These are phyloP conservation scores for Metopia argyrocephala DNA, from an alignment of 2,888 invertebrate species.

Conservation along the genomic window DNA sequence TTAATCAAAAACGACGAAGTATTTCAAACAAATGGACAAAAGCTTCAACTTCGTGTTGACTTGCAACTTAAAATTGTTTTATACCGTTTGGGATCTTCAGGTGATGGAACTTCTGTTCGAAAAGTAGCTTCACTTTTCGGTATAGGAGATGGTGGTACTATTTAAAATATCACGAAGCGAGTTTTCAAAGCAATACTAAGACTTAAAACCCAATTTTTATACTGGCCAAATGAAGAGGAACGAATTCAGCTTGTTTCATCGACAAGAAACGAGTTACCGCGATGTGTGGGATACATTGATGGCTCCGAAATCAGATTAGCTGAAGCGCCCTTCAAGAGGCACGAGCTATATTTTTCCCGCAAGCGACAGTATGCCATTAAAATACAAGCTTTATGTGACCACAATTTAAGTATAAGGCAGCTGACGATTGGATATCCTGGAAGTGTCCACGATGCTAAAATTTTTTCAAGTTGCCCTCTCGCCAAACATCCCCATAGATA, in stretches of 20 bases:
- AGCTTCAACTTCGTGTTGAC: background rate
- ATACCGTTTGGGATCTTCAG: constrained; percentile 23
- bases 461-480: constrained; percentile 44
- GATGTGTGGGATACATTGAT: constrained; percentile 56
- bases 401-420: constrained; percentile 47
- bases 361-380: constrained; percentile 51
- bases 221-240: constrained; percentile 45
- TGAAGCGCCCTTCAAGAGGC: constrained; percentile 27
- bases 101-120: constrained; percentile 30
- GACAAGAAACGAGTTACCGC: constrained; percentile 50
- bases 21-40: constrained; percentile 7
- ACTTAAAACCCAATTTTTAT: constrained; percentile 34
- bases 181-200: constrained; percentile 39
- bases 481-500: constrained; percentile 31
- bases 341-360: constrained; percentile 46
- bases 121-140: constrained; percentile 51
- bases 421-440: constrained; percentile 44
- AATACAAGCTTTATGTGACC: constrained; percentile 40
- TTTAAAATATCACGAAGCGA: constrained; percentile 47
- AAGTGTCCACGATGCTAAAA: constrained; percentile 56
- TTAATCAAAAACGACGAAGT: background rate
- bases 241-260: constrained; percentile 7
- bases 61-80: constrained; percentile 26
- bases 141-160: constrained; percentile 50
- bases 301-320: constrained; percentile 55